Conservation (phyloP, 2,888 invertebrate genomes). For the Oegoconia quadripuncta region DNA sequence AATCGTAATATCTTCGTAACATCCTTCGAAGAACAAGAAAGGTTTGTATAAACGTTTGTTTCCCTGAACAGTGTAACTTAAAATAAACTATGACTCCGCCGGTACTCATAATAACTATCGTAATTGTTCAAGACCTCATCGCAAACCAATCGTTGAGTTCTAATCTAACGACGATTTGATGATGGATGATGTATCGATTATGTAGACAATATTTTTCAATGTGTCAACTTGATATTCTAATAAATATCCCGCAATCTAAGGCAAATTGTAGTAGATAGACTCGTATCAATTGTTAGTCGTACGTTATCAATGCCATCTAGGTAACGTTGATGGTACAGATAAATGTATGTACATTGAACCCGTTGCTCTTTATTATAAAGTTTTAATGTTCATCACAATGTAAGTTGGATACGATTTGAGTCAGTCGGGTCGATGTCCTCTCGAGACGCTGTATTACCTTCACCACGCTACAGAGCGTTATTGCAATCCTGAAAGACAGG, state of each 20-base stretch:
- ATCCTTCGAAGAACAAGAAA: too few relatives aligned
- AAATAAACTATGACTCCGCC: too few relatives aligned
- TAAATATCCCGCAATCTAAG: conserved; percentile 22
- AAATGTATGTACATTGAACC: conserved; percentile 48
- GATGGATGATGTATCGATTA: too few relatives aligned
- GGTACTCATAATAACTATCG: too few relatives aligned
- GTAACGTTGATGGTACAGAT: conserved; percentile 40
- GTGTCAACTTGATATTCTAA: too few relatives aligned
- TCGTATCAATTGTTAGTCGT: conserved; percentile 46
- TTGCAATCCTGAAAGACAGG: conserved; percentile 68
- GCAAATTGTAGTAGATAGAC: conserved; percentile 26
- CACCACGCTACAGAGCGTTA: conserved; percentile 66
- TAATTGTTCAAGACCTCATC: too few relatives aligned
- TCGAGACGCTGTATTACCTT: conserved; percentile 62
- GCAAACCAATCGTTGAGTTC: too few relatives aligned
- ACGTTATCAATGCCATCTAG: conserved; percentile 41
- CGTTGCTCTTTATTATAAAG: conserved; percentile 61
- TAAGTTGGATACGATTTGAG: conserved; percentile 66
- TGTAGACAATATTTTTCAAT: too few relatives aligned
- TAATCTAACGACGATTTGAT: too few relatives aligned
- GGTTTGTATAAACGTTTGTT: too few relatives aligned
- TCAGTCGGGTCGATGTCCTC: conserved; percentile 71
- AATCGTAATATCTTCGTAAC: too few relatives aligned
- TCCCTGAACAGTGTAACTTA: too few relatives aligned
- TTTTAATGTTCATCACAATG: conserved; percentile 58